A percentile compares a stretch with the other conserved stretches of the same genome.
phyloP scores from a whole-genome alignment of 2,888 invertebrate species.

The Apantesis nais region DNA sequence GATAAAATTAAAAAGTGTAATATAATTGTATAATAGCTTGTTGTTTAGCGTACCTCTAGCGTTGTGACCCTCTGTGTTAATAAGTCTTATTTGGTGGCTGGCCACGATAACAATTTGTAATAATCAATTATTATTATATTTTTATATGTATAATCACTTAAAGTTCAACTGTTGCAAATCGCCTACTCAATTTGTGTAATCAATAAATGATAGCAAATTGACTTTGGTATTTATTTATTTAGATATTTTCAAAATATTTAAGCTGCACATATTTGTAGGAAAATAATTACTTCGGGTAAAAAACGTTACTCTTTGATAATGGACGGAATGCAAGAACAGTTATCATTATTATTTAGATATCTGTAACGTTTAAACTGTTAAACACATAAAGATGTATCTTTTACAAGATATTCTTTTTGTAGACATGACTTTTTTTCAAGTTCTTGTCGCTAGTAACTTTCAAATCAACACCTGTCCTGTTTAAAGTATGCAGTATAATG shows the following conservation, averaged over 20 bases:
- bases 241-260: not conserved
- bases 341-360: not conserved
- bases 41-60: slow-evolving; percentile 38
- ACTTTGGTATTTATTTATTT: slow-evolving; percentile 42
- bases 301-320: not conserved
- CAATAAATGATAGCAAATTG: slow-evolving; percentile 85
- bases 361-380: not conserved
- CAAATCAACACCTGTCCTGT: not conserved
- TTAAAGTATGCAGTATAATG: not conserved
- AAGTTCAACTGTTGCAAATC: slow-evolving; percentile 73
- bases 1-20: not conserved
- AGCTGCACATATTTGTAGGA: not conserved
- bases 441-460: not conserved
- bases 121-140: slow-evolving; percentile 66
- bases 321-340: not conserved
- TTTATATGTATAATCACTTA: slow-evolving; percentile 68
- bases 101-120: slow-evolving; percentile 73
- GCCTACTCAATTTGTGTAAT: slow-evolving; percentile 81
- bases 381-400: not conserved
- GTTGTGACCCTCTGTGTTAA: slow-evolving; percentile 46
- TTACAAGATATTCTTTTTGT: not conserved
- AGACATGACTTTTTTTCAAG: not conserved
- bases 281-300: not conserved
- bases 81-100: slow-evolving; percentile 76
- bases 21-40: slow-evolving; percentile 6